phyloP scores from a whole-genome alignment of 2,888 invertebrate genomes.

The Endomychus coccineus region DNA sequence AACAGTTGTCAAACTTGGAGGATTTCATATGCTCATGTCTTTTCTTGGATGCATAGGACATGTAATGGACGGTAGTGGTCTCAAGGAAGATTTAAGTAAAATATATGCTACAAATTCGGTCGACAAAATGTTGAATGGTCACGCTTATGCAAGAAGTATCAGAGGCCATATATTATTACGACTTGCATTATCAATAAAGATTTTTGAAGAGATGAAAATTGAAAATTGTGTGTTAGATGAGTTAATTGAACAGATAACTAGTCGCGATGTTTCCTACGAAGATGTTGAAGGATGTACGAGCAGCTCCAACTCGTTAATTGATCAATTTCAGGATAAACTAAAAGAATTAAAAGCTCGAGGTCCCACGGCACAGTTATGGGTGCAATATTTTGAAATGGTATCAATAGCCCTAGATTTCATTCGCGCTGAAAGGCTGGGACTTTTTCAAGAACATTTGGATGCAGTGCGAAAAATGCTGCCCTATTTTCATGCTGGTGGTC shows the following conservation, averaged over 20 bases:
- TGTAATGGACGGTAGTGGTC: too few species aligned
- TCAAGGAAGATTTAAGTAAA: constrained; percentile 23
- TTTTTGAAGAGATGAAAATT: constrained; percentile 19
- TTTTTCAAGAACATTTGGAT: constrained; percentile 29
- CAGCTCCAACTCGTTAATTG: constrained; percentile 14
- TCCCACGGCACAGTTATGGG: constrained; percentile 29
- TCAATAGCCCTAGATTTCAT: constrained; percentile 29
- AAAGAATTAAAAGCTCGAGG: constrained; percentile 26
- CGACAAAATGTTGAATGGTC: too few species aligned
- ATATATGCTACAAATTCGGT: constrained; percentile 24
- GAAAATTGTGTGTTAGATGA: constrained; percentile 16
- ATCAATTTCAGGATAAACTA: constrained; percentile 21
- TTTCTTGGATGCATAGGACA: too few species aligned
- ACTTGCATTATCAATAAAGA: constrained; percentile 24
- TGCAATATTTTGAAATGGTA: constrained; percentile 34
- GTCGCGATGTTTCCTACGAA: constrained; percentile 23
- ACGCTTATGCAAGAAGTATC: constrained; percentile 31
- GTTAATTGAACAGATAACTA: constrained; percentile 27
- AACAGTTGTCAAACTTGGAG: too few species aligned
- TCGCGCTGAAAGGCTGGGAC: constrained; percentile 28
- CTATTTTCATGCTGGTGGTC: constrained; percentile 35
- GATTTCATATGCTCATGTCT: too few species aligned
- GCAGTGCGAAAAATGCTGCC: constrained; percentile 33
- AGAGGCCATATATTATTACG: constrained; percentile 32
- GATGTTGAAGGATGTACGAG: constrained; percentile 22